A percentile compares a stretch with the other conserved stretches of the same genome.
phyloP scores from a whole-genome alignment of 1,140 invertebrate genomes.

The Battus philenor region DNA sequence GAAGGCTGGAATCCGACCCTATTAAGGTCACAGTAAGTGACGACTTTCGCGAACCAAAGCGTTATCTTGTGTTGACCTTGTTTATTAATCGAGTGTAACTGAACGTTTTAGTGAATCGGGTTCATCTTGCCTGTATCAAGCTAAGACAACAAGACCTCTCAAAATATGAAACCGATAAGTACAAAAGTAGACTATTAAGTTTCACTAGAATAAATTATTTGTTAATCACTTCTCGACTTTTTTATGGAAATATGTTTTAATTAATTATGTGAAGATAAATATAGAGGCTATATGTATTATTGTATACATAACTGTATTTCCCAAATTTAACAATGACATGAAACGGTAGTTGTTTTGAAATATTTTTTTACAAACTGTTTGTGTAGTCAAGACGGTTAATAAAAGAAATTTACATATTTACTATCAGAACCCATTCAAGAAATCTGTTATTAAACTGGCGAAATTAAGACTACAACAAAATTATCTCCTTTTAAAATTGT shows the following conservation, averaged over 20 bases:
- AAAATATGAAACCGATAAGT: slow-evolving; percentile 40
- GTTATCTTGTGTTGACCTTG: slow-evolving; percentile 50
- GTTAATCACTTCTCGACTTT: not conserved
- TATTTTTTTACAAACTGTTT: no score
- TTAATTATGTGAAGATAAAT: not conserved
- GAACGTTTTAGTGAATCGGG: slow-evolving; percentile 24
- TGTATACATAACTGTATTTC: no score
- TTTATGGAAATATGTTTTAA: slow-evolving; percentile 4
- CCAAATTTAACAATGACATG: no score
- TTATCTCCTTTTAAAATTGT: no score
- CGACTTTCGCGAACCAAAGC: slow-evolving; percentile 57
- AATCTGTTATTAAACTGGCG: no score
- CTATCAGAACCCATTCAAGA: no score
- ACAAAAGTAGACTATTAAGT: slow-evolving; percentile 45
- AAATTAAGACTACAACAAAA: no score
- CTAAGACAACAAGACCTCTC: slow-evolving; percentile 10
- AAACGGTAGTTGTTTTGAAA: no score
- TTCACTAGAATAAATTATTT: slow-evolving; percentile 6
- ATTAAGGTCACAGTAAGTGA: slow-evolving; percentile 56
- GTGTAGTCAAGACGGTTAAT: no score
- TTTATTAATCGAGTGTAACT: slow-evolving; percentile 49
- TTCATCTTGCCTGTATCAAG: slow-evolving; percentile 22
- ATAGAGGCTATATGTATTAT: slow-evolving; percentile 11
- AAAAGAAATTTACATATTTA: no score
- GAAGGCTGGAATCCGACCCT: slow-evolving; percentile 48